Conservation (phyloP, 2,888 invertebrate genomes). For the Diarsia rubi region DNA sequence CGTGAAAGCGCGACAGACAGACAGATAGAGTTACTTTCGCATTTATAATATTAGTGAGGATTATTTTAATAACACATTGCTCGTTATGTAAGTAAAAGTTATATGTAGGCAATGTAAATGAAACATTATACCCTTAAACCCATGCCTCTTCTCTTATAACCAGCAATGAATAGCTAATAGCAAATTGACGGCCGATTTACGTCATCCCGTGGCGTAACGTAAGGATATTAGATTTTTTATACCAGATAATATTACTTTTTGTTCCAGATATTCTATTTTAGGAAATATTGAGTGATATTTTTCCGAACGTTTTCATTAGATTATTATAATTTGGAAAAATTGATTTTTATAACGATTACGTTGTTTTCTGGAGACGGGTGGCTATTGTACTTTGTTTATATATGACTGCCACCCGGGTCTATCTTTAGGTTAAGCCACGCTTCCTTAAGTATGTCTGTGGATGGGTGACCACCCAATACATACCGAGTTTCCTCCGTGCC, state of each 20-base stretch:
- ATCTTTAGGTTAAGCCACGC: no score
- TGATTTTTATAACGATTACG: not conserved
- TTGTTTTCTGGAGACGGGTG: not conserved
- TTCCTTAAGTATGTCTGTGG: no score
- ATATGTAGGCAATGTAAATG: constrained; percentile 15
- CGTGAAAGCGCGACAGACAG: no score
- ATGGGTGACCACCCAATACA: no score
- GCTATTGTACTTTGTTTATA: not conserved
- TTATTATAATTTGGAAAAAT: constrained; percentile 1
- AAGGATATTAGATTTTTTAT: constrained; percentile 26
- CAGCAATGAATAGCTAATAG: constrained; percentile 28
- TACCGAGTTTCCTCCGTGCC: no score
- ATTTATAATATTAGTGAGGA: not conserved
- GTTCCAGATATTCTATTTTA: constrained; percentile 26
- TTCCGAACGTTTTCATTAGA: not conserved
- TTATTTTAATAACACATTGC: not conserved
- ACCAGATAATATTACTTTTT: constrained; percentile 32
- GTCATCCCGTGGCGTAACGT: constrained; percentile 29
- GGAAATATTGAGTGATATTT: constrained; percentile 11
- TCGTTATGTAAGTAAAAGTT: not conserved
- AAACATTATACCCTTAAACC: constrained; percentile 6
- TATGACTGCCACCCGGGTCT: no score
- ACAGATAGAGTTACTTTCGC: no score
- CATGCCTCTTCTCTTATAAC: not conserved
- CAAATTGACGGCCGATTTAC: constrained; percentile 44